Evolutionary conservation across 1,140 invertebrate species (phyloP), one percentile per base, ranked within the genome.

Genomic region (Drosophila willistoni): DNA sequence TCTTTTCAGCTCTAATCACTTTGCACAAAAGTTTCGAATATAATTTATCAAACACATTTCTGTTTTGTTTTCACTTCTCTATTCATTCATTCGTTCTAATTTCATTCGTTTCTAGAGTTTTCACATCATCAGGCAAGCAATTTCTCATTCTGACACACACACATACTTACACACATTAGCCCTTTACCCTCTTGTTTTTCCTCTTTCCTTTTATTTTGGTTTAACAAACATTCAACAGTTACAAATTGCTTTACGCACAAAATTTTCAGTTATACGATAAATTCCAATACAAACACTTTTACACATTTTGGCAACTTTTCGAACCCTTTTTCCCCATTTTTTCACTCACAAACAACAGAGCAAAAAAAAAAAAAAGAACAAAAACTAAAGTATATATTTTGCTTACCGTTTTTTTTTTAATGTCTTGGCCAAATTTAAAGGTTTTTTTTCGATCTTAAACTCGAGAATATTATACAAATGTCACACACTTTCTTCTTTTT

Each of bases 211-310:
- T 47, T 10, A 17, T 10, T 29, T 29, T 29, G 29, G 44, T 51
- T 34, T 63, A 63, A 22, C 68, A 84, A 55, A 70, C 68, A 84
- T 83, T 79, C 81, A 83, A 83, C 80, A 83, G 80, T 76, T 83
- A 81, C 75, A 84, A 84, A 86, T 86, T 65, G 78, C 65, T 67
- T 44, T 68, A 74, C 63, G 41, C 67, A 73, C 68, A 80, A 77
- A 69, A 83, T 84, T 51, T 84, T 79, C 65, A 55, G 69, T 80
- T 77, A 77, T 80, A 66, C 77, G 77, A 68, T 85, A 68, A 81
- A 85, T 81, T 73, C 67, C 69, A 65, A 55, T 57, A 66, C 64
- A 73, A 56, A 65, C 51, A 66, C 47, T 57, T 29, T 5, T 29
- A 5, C 29, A 57, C 55, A 22, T 54, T 19, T 10, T 39, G 36